Base-by-base conservation (phyloP, 2,888 invertebrate genomes). In the Pyrocoelia pectoralis region DNA sequence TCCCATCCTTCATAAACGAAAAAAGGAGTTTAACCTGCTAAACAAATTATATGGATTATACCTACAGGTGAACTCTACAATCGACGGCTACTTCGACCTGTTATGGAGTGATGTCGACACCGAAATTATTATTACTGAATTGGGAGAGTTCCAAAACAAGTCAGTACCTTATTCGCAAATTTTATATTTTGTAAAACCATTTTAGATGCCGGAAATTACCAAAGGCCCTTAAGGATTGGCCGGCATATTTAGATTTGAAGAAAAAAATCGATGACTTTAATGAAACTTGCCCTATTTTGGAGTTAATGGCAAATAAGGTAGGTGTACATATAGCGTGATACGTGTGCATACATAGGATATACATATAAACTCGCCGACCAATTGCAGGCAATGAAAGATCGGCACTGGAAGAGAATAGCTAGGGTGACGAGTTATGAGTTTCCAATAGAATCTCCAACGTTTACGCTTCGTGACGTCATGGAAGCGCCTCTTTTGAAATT, bases 191-290 rank as follows among this genome's bases (percentile, higher is more conserved):
- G 15, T 24, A n/a, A 5, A 9, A 6, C 5, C 3, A 15, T 43
- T 43, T 43, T 18, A 90, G 94, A 75, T 95, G 94, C 75, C 89
- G 92, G 15, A 91, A 90, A 76, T 81, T 96, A 52, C 95, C 95
- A 0, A 91, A 87, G 78, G 94, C 86, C 0, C 89, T 95, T 88
- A 91, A 92, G 76, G 90, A 92, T 56, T 95, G 95, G 95, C 93
- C 93, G 0, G 95, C 95, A 0, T 96, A 84, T 76, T 85, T 91
- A 55, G 94, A 94, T 70, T 80, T 96, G 61, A 95, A 94, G 76
- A 89, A 89, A 68, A 95, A 93, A 81, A 94, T 96, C 65, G 95
- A 95, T 71, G 94, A 95, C 76, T 95, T 96, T 78, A 94, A 91
- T 76, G 90, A 95, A 79, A 92, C 91, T 6, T 94, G 94, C 76